phyloP scores from a whole-genome alignment of 2,797 vertebrate genomes.

The Cuniculus paca region DNA sequence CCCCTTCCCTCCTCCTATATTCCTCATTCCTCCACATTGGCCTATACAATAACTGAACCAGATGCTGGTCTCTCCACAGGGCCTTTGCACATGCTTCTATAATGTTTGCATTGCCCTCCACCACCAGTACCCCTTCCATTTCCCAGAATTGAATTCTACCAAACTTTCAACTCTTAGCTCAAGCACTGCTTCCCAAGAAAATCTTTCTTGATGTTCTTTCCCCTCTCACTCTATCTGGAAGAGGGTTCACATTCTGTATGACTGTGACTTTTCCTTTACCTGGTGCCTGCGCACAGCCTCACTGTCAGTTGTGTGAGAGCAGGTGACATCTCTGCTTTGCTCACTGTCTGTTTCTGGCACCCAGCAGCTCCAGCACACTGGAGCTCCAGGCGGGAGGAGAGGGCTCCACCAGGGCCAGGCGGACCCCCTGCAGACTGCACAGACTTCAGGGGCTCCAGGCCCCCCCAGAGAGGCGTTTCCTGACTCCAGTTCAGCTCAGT shows the following conservation, averaged over 20 bases:
- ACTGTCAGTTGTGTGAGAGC: background rate
- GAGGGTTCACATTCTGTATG: background rate
- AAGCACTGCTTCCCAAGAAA: background rate
- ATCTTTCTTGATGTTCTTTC: background rate
- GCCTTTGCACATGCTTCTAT: background rate
- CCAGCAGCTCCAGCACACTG: background rate
- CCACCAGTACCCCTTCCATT: background rate
- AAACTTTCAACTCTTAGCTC: background rate
- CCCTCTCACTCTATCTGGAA: too few relatives aligned
- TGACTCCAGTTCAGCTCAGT: too few relatives aligned
- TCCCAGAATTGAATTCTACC: background rate
- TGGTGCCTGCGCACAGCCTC: background rate
- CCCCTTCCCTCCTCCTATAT: background rate
- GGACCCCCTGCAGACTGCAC: background rate
- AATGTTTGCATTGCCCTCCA: background rate
- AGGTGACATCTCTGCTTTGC: background rate
- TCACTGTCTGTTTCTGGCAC: background rate
- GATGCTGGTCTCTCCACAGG: background rate
- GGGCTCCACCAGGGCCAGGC: background rate
- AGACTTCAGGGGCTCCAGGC: accelerated
- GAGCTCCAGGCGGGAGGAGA: background rate
- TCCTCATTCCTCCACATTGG: background rate
- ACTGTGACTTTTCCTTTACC: background rate
- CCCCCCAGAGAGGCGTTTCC: background rate
- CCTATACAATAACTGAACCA: background rate